These are phyloP conservation scores for Steatocranus sp. DNA, from an alignment of 2,797 vertebrate genomes.

Conservation along the genomic window DNA sequence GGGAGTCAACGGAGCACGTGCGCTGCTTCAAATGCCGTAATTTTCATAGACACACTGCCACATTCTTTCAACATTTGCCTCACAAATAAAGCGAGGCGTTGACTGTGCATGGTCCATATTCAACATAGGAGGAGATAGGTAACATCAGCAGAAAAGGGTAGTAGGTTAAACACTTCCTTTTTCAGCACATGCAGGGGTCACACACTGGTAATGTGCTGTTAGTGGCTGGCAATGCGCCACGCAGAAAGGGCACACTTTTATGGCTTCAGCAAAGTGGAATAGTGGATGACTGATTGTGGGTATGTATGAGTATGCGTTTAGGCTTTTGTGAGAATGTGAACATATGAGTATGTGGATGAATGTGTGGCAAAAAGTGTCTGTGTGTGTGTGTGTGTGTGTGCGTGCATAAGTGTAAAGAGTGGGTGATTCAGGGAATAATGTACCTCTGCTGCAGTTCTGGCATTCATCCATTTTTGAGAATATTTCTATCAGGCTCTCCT, in stretches of 20 bases:
- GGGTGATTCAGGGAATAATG: constrained; percentile 13
- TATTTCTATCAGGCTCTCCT: constrained; percentile 25
- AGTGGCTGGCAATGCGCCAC: constrained; percentile 51
- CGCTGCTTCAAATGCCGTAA: background rate
- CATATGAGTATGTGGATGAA: background rate
- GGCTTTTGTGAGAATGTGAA: background rate
- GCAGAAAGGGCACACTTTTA: constrained; percentile 52
- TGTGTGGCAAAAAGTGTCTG: background rate
- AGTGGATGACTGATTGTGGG: background rate
- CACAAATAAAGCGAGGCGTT: background rate
- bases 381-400: background rate
- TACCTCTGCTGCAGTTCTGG: constrained; percentile 38
- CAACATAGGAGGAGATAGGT: constrained; percentile 3
- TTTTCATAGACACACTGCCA: background rate
- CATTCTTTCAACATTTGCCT: background rate
- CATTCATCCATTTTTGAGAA: constrained; percentile 30
- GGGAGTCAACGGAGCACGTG: background rate
- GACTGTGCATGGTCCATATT: constrained; percentile 9
- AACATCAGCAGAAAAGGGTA: constrained; percentile 26
- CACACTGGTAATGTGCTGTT: constrained; percentile 54
- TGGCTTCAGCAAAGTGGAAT: constrained; percentile 40
- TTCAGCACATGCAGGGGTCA: constrained; percentile 49
- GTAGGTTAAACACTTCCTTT: constrained; percentile 66
- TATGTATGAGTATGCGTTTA: background rate
- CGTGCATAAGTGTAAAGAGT: background rate